phyloP scores from a whole-genome alignment of 2,113 vertebrate genomes.

The Prunella himalayana region DNA sequence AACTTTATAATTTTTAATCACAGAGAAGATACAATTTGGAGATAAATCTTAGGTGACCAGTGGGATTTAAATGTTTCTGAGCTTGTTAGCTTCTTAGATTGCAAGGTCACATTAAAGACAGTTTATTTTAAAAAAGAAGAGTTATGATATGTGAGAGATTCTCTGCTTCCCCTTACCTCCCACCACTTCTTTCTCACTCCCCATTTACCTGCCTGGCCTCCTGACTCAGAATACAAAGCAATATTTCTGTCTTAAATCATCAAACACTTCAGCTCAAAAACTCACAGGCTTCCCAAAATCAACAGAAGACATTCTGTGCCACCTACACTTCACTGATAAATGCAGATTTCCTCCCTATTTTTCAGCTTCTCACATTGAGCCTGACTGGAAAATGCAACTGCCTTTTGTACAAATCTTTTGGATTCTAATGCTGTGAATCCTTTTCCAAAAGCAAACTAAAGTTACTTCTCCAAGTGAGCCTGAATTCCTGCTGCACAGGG shows the following conservation, averaged over 20 bases:
- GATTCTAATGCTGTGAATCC: neutral
- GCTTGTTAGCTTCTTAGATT: neutral
- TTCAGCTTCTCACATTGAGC: neutral
- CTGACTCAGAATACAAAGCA: neutral
- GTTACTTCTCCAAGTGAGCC: neutral
- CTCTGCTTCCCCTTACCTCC: neutral
- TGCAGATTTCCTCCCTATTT: neutral
- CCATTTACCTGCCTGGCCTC: neutral
- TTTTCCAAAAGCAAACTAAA: neutral
- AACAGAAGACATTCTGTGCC: neutral
- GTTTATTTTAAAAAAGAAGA: neutral
- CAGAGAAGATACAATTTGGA: neutral
- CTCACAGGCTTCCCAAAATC: neutral
- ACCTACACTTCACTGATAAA: neutral
- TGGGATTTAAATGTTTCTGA: neutral
- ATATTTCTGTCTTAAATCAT: neutral
- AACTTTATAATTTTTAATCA: neutral
- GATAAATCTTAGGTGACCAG: neutral
- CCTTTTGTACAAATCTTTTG: neutral
- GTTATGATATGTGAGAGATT: neutral
- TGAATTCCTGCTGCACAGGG: neutral
- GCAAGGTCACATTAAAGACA: neutral
- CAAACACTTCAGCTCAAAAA: neutral
- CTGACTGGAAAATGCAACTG: neutral
- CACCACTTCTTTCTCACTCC: neutral